Evolutionary conservation across 2,113 vertebrate species (phyloP).

Genomic region (Pachyramphus minor): DNA sequence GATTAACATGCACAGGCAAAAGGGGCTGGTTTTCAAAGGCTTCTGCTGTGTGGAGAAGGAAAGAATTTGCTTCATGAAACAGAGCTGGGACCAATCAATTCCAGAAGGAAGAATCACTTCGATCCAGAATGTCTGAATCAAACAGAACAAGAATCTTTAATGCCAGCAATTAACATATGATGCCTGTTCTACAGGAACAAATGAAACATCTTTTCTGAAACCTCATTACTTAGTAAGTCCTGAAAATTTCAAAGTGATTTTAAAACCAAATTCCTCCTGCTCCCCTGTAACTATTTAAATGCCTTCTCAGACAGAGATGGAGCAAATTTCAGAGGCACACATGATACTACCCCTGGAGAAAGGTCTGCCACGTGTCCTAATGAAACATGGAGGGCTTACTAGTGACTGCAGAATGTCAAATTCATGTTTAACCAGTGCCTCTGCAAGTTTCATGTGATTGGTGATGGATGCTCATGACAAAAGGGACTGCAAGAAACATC

Average conservation of each 20-base stretch:
- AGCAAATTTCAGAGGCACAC: not conserved
- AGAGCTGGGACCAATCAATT: slow-evolving; percentile 39
- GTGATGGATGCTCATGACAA: not conserved
- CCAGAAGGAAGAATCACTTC: slow-evolving; percentile 52
- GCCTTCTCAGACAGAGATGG: not conserved
- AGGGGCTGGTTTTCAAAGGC: slow-evolving; percentile 2
- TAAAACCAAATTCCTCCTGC: not conserved
- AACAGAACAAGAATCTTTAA: not conserved
- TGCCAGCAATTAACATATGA: not conserved
- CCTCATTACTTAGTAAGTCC: not conserved
- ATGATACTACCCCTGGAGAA: not conserved
- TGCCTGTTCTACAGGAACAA: not conserved
- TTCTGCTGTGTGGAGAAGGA: slow-evolving; percentile 1
- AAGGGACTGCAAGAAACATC: not conserved
- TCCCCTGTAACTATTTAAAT: not conserved
- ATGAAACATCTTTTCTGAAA: not conserved
- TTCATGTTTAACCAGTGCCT: not conserved
- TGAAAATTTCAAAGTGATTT: not conserved
- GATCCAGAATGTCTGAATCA: not conserved
- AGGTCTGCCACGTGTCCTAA: not conserved
- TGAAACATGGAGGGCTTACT: not conserved
- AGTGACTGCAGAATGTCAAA: not conserved
- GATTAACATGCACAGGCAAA: slow-evolving; percentile 5
- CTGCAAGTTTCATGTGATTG: not conserved
- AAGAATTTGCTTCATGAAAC: slow-evolving; percentile 16